Evolutionary conservation across 2,797 vertebrate genomes (phyloP).

Genomic region (Sciurus carolinensis): DNA sequence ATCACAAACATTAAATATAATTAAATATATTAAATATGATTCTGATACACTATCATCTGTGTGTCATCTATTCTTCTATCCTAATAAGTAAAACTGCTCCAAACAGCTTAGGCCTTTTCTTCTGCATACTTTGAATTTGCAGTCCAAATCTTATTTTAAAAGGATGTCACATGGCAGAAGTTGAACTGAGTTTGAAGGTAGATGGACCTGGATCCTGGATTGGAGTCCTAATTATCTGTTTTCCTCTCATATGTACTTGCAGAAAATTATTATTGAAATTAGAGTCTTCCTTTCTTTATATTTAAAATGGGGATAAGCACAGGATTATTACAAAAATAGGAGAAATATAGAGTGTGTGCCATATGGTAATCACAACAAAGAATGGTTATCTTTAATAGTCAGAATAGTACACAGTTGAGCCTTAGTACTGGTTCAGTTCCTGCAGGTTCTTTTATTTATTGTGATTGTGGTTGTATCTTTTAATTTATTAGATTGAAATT

Average conservation of each 20-base stretch:
- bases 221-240: slow-evolving; percentile 7
- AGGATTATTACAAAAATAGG: neutral
- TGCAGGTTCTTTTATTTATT: neutral
- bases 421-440: neutral
- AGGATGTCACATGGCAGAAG: neutral
- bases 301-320: slow-evolving; percentile 18
- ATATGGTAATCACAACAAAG: neutral
- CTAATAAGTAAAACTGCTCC: neutral
- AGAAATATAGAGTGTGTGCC: neutral
- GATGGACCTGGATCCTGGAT: neutral
- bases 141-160: slow-evolving; percentile 38
- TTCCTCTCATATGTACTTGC: neutral
- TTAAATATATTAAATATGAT: neutral
- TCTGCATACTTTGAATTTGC: neutral
- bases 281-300: neutral
- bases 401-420: neutral
- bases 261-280: neutral
- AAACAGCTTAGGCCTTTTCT: neutral
- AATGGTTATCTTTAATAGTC: neutral
- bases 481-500: slow-evolving; percentile 11
- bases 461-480: neutral
- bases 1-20: neutral
- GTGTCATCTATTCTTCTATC: neutral
- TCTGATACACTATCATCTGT: neutral
- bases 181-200: slow-evolving; percentile 45